Percentiles rank a stretch among this genome's conserved stretches.
phyloP scores from a whole-genome alignment of 2,113 vertebrate species.

The Hippolais icterina region DNA sequence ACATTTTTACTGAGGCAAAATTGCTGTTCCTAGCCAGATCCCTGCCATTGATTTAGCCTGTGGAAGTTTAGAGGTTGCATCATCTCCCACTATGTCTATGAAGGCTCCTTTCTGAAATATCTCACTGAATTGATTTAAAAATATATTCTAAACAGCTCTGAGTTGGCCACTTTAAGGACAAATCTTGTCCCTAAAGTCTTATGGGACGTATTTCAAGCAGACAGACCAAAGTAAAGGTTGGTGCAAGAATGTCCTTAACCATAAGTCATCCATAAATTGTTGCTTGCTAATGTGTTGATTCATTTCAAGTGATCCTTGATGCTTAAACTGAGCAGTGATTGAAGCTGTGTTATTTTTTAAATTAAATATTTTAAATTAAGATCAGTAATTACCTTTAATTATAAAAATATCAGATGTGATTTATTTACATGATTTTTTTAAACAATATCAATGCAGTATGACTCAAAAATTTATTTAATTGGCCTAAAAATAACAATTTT shows the following conservation, averaged over 20 bases:
- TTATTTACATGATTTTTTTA: background rate
- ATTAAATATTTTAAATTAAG: conserved; percentile 17
- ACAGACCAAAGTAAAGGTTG: background rate
- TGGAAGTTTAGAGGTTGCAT: background rate
- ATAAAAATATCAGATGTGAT: background rate
- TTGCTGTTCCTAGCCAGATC: background rate
- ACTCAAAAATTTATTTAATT: background rate
- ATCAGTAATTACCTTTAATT: conserved; percentile 7
- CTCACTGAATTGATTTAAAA: background rate
- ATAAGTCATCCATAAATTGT: background rate
- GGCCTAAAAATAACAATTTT: background rate
- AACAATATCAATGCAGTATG: background rate
- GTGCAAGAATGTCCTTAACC: background rate
- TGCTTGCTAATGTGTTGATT: background rate
- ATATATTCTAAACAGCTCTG: background rate
- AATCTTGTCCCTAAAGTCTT: background rate
- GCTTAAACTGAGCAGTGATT: background rate
- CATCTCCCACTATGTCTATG: background rate
- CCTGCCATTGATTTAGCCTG: background rate
- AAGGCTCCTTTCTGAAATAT: background rate
- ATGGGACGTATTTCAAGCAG: background rate
- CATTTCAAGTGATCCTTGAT: background rate
- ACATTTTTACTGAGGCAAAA: background rate
- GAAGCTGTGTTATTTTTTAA: background rate
- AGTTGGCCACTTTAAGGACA: background rate